Evolutionary conservation across 64 coral and sea anemone genomes (phyloP), one percentile per base, ranked within the genome.

Genomic region (Stichodactyla mertensii): DNA sequence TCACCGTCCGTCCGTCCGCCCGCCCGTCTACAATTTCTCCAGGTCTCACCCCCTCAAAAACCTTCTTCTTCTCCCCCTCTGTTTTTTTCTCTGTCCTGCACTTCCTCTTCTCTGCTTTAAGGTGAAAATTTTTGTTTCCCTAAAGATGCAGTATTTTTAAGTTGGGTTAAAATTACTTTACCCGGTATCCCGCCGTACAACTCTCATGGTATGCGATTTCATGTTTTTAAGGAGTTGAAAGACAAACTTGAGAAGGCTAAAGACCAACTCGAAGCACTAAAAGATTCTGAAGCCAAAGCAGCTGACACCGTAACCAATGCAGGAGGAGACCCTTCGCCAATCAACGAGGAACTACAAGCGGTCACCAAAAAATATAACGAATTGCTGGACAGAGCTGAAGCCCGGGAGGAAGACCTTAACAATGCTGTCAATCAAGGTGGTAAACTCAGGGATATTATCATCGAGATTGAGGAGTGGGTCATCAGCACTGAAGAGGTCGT

Each of bases 391-490:
- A 92, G 90, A 83, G 82, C 87, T 13, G 88, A 88, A 12, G 86
- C 89, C 11, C 82, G 88, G 57, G 85, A 95, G 31, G 86, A 78
- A 27, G 91, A 92, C 54, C 82, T 99, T n/a, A 88, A 97, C 20
- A 87, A 93, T 66, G 94, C 91, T 31, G 80, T 97, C 19, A 92
- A 88, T 31, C 91, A 97, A 57, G 94, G 88, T 20, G 88, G 71
- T 20, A 77, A 97, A 56, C 71, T 97, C n/a, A 83, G 88, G 45
- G 91, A 97, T 8, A 90, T 84, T 15, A 61, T 97, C 64, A 84
- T 80, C 71, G 93, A 92, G 15, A 92, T 99, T 52, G 81, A 95
- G 77, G 90, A 80, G n/a, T 99, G 97, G 97, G 59, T 86, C 55
- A 62, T 88, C 52, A 80, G 55, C 6, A 86, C 82, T 61, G 79